Base-by-base conservation (phyloP, 30 jellyfish, hydroid and myxozoan genomes). In the Hydra vulgaris region DNA sequence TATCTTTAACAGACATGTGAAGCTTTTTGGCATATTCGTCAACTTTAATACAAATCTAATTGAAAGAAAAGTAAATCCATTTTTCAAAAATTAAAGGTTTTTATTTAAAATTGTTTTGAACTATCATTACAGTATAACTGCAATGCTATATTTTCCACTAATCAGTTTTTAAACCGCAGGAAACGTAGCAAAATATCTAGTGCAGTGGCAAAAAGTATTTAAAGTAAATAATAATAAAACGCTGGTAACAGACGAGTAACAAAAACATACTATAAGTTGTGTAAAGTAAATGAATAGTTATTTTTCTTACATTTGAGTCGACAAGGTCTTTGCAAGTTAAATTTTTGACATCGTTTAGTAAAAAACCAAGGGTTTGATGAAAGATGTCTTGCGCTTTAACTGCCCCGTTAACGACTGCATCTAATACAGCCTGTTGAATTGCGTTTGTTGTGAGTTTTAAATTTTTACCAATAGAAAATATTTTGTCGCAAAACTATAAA, bases 401-500 rank as follows among this genome's bases (percentile, higher is more conserved):
- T 7, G 83, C 70, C 8, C 87, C 87, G 70, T 80, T 70, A 19
- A 80, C 83, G 12, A 80, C 19, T 25, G 83, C 87, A 25, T 80
- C 81, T 21, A 22, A 26, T 21, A 80, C 7, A 20, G 54, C 74
- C 70, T 16, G 72, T 61, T 23, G 40, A 15, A 70, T 17, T 19
- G 61, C 87, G 25, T 24, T 26, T 16, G 87, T 27, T 15, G 23
- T 67, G 3, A 80, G 21, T 19, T 80, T 25, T 27, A 80, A 66
- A 15, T 70, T 67, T 66, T 23, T 70, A 7, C 83, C 87, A 15
- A 70, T 22, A 21, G 26, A 18, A 24, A 21, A 19, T 0, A 80
- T 25, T 27, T 27, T 16, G 15, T 66, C 84, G 22, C 87, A 80
- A 18, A 20, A 7, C 54, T 26, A 68, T n/a, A 68, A 23, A 23